Base-by-base conservation (phyloP, 2,797 vertebrate genomes). In the Nannoperca australis region DNA sequence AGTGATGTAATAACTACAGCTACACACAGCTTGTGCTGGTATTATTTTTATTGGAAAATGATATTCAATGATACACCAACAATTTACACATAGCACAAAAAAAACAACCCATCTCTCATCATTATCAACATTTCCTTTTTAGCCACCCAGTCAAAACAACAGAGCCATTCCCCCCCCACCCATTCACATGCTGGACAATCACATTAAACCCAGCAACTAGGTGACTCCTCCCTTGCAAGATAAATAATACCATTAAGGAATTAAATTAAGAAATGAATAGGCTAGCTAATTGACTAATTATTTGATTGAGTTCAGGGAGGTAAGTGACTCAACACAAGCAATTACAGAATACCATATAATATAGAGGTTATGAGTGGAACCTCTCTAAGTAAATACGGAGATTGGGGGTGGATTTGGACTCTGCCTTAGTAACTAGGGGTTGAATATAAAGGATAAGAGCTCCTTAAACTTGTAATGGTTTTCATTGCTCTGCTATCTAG, bases 401-500 rank as follows among this genome's bases (percentile, higher is more conserved):
- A 24, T 22, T 55, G 5, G 34, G 13, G 32, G 5, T 55, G 24
- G 14, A 47, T n/a, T 60, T 73, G n/a, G 1, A 50, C 42, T 69
- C 4, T 75, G 42, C 14, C 1, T 18, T 10, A 11, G 32, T 54
- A 22, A 51, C 44, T 22, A 44, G 32, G 18, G 24, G 65, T 34
- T 53, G 4, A 65, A 53, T 2, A 64, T 54, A 45, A 36, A 22
- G 30, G 18, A 24, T 3, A n/a, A 47, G 30, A 36, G 34, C 2
- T 61, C 65, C 38, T 54, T 50, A 2, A 67, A 60, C 11, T 45
- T 54, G 5, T 24, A 50, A 63, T 47, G 8, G 27, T 68, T 27
- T 73, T 80, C 27, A 40, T 3, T 15, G 9, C 64, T 55, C 45
- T 65, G 58, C 47, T 69, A 54, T 50, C 7, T 4, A 60, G 62